Evolutionary conservation across 2,888 invertebrate species (phyloP).

Genomic region (Drosophila buzzatii): DNA sequence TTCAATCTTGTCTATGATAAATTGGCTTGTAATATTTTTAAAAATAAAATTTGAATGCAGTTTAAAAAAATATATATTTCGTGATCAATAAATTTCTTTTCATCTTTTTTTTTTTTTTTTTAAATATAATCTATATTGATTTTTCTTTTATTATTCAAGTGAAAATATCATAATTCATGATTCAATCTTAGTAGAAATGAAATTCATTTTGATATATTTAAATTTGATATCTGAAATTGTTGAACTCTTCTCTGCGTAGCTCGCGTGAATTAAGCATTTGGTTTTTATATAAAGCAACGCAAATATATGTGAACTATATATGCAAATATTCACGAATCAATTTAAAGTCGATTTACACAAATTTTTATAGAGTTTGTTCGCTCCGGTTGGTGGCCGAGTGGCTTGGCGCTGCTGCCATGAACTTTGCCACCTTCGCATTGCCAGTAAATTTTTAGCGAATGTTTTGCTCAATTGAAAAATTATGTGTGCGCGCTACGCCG

Average conservation of each 20-base stretch:
- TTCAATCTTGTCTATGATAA: no score
- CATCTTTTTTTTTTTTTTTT: no score
- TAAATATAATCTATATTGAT: neutral
- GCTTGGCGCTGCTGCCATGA: constrained; percentile 48
- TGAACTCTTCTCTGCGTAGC: neutral
- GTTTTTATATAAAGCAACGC: neutral
- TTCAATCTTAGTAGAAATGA: neutral
- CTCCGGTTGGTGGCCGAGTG: neutral
- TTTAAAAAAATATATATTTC: no score
- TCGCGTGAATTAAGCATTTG: neutral
- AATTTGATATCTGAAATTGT: neutral
- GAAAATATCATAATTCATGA: neutral
- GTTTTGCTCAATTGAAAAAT: constrained; percentile 75
- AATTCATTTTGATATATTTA: neutral
- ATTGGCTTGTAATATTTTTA: no score
- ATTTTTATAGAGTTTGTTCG: constrained; percentile 1
- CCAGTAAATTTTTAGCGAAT: constrained; percentile 41
- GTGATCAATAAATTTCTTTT: no score
- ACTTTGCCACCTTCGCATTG: constrained; percentile 55
- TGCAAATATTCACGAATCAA: constrained; percentile 16
- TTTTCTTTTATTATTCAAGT: neutral
- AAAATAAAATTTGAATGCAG: no score
- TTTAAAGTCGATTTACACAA: constrained; percentile 25
- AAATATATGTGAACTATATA: neutral
- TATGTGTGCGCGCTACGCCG: constrained; percentile 50